Percentiles rank a stretch among this genome's conserved stretches.
Evolutionary conservation across 2,888 invertebrate species (phyloP).

Genomic region (Margaritifera margaritifera): DNA sequence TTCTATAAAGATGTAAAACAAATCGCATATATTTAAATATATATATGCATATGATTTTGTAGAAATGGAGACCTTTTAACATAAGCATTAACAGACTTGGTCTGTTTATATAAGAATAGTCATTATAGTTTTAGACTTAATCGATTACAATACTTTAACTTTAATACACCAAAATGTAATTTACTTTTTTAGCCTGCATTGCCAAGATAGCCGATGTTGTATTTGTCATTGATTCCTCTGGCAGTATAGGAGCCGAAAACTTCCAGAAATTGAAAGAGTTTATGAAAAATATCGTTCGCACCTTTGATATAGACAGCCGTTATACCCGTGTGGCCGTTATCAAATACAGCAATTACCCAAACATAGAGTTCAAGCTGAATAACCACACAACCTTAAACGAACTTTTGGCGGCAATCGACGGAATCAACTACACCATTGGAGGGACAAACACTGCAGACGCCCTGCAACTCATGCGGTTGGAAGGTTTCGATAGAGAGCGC

Average conservation of each 20-base stretch:
- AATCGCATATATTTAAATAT: too few species aligned
- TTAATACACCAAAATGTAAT: not conserved
- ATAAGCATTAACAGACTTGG: too few species aligned
- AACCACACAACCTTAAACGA: constrained; percentile 32
- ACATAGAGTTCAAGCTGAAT: constrained; percentile 46
- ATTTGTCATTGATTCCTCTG: constrained; percentile 32
- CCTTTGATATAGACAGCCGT: constrained; percentile 20
- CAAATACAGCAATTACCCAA: constrained; percentile 36
- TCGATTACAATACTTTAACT: too few species aligned
- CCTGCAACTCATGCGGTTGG: constrained; percentile 36
- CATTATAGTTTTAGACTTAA: too few species aligned
- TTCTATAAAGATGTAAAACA: too few species aligned
- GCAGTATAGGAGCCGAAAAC: constrained; percentile 29
- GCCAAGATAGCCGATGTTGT: constrained; percentile 33
- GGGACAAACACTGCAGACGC: constrained; percentile 55
- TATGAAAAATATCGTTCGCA: constrained; percentile 25
- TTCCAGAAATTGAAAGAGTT: constrained; percentile 28
- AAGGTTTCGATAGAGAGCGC: constrained; percentile 35
- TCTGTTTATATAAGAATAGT: too few species aligned
- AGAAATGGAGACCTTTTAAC: too few species aligned
- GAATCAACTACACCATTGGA: constrained; percentile 36
- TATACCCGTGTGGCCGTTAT: constrained; percentile 35
- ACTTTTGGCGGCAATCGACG: constrained; percentile 32
- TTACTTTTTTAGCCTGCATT: constrained; percentile 23
- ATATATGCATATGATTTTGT: too few species aligned